A percentile compares a stretch with the other conserved stretches of the same genome.
Evolutionary conservation across 2,888 invertebrate species (phyloP).

Genomic region (Luffia ferchaultella): DNA sequence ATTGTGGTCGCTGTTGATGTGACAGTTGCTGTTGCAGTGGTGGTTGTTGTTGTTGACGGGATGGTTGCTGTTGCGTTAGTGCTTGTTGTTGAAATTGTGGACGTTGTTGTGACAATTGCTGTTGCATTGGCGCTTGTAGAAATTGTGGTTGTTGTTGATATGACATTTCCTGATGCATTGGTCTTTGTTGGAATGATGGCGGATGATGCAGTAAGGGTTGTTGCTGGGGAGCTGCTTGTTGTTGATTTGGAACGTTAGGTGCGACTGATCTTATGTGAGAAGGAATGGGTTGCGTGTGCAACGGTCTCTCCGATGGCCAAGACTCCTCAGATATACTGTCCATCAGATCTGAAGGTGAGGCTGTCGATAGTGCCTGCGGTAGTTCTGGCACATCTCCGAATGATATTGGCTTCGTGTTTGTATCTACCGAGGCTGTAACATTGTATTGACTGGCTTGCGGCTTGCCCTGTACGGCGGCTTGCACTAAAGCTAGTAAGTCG

Average conservation of each 20-base stretch:
- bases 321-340: neutral
- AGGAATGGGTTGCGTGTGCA: too few relatives aligned
- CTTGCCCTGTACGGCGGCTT: slow-evolving; percentile 37
- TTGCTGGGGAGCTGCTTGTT: neutral
- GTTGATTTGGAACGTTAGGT: neutral
- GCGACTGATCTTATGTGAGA: too few relatives aligned
- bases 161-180: too few relatives aligned
- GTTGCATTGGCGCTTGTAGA: too few relatives aligned
- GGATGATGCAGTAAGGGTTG: neutral
- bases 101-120: too few relatives aligned
- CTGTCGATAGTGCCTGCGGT: neutral
- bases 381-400: slow-evolving; percentile 32
- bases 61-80: too few relatives aligned
- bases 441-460: slow-evolving; percentile 21
- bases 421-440: slow-evolving; percentile 19
- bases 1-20: too few relatives aligned
- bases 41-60: too few relatives aligned
- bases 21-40: too few relatives aligned
- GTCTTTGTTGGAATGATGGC: neutral
- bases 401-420: slow-evolving; percentile 36
- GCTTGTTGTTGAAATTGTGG: too few relatives aligned
- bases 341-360: neutral
- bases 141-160: too few relatives aligned
- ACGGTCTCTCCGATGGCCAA: neutral
- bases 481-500: slow-evolving; percentile 43